Base-by-base conservation (phyloP, 2,113 vertebrate species). In the Cranoglanis bouderius region DNA sequence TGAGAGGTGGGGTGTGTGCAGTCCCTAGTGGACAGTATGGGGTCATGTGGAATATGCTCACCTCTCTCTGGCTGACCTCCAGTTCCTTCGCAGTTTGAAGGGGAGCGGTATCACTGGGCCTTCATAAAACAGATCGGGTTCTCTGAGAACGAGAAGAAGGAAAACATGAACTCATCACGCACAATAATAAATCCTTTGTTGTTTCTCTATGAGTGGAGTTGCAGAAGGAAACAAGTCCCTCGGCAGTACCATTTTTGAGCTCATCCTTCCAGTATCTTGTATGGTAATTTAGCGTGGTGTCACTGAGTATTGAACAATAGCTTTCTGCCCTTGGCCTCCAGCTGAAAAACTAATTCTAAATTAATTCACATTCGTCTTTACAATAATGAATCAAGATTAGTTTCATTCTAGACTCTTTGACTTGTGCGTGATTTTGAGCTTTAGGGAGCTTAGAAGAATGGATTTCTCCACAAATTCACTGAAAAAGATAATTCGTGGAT, bases 171-270 rank as follows among this genome's bases (percentile, higher is more conserved):
- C 93, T 95, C 92, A 92, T 92, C 93, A 88, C 80, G 72, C 92
- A 93, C 92, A n/a, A n/a, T n/a, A n/a, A 95, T 94, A 93, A 94
- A 94, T 93, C 92, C 93, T 94, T 95, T 96, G 93, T 95, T 94
- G 88, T 89, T 61, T 89, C 85, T 91, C 91, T 91, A 89, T 86
- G 88, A 88, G 93, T 92, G 90, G 93, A 93, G 89, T 86, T 91
- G 83, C 91, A 90, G 92, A 92, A 93, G 92, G 93, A 95, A 94
- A 93, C 88, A 89, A 93, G 95, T 94, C 94, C 91, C 86, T 91
- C 89, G 85, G 93, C 92, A 89, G 93, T 92, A 93, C 94, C 91
- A 89, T 94, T 94, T 91, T 92, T 91, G 59, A 92, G 92, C 91
- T 92, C 70, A 91, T 93, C 61, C 90, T 89, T 94, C 85, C 89